A percentile compares a stretch with the other conserved stretches of the same genome.
Evolutionary conservation across 2,888 invertebrate genomes (phyloP).

Genomic region (Limenitis arthemis): DNA sequence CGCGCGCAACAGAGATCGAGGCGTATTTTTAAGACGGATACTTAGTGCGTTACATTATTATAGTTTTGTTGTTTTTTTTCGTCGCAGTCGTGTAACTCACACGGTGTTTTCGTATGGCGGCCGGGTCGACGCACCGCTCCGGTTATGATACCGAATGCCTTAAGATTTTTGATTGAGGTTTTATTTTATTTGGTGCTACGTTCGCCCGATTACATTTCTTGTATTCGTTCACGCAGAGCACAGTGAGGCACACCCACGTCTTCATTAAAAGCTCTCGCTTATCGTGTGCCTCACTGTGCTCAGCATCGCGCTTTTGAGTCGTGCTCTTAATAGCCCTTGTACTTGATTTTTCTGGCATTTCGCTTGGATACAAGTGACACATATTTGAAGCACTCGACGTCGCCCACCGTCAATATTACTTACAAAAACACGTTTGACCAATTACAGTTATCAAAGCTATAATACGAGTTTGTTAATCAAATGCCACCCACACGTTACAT

Average conservation of each 20-base stretch:
- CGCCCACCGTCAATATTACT: slow-evolving; percentile 12
- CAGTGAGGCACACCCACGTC: too few relatives aligned
- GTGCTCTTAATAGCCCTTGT: slow-evolving; percentile 9
- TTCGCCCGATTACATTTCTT: slow-evolving; percentile 64
- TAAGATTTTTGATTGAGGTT: slow-evolving; percentile 69
- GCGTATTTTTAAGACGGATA: slow-evolving; percentile 69
- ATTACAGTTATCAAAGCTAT: slow-evolving; percentile 16
- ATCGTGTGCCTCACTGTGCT: slow-evolving; percentile 44
- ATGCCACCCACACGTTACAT: slow-evolving; percentile 1
- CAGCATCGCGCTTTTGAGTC: slow-evolving; percentile 11
- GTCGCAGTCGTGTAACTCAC: slow-evolving; percentile 57
- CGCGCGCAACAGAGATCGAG: slow-evolving; percentile 59
- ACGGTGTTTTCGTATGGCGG: slow-evolving; percentile 56
- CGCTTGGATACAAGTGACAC: not conserved
- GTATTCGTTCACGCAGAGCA: slow-evolving; percentile 66
- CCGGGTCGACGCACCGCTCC: slow-evolving; percentile 63
- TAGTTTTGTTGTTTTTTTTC: slow-evolving; percentile 61
- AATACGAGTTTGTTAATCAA: slow-evolving; percentile 6
- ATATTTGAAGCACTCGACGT: slow-evolving; percentile 5
- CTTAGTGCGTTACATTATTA: slow-evolving; percentile 70
- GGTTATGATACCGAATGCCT: slow-evolving; percentile 67
- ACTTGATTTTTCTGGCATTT: slow-evolving; percentile 7
- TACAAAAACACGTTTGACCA: slow-evolving; percentile 17
- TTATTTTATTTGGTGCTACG: slow-evolving; percentile 65
- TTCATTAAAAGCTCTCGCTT: slow-evolving; percentile 60